A percentile compares a stretch with the other conserved stretches of the same genome.
phyloP scores from a whole-genome alignment of 1,140 invertebrate genomes.

The Drosophila nigrodunni region DNA sequence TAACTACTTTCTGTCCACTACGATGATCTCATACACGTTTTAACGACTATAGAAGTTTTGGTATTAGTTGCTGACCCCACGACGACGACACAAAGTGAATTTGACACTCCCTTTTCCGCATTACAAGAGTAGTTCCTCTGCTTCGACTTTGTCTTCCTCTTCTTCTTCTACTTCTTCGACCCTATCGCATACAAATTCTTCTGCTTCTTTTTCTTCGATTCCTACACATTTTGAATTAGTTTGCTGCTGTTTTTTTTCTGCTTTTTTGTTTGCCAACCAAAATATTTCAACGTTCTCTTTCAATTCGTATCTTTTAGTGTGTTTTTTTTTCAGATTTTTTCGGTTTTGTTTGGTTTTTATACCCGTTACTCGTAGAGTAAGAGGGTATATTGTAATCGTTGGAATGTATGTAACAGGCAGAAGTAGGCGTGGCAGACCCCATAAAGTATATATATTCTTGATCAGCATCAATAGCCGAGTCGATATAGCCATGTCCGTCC shows the following conservation, averaged over 20 bases:
- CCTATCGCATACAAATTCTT: background rate
- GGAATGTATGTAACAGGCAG: too few species aligned
- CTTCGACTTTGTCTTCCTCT: background rate
- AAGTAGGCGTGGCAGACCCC: too few species aligned
- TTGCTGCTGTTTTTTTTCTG: background rate
- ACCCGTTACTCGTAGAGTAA: too few species aligned
- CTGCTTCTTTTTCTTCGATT: background rate
- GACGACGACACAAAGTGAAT: background rate
- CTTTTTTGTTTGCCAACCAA: background rate
- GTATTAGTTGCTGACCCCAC: constrained; percentile 13
- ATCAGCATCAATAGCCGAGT: too few species aligned
- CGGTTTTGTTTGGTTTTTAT: background rate
- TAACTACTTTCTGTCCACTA: background rate
- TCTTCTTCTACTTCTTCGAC: too few species aligned
- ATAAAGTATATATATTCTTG: too few species aligned
- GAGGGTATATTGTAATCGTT: too few species aligned
- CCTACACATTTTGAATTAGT: background rate
- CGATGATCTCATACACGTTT: constrained; percentile 41
- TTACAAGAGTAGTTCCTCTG: background rate
- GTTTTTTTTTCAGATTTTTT: background rate
- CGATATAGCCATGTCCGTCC: too few species aligned
- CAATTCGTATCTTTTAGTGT: constrained; percentile 7
- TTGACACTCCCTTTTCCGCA: constrained; percentile 24
- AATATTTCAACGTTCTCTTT: constrained; percentile 5
- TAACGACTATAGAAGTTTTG: background rate